A percentile compares a stretch with the other conserved stretches of the same genome.
phyloP scores from a whole-genome alignment of 1,140 invertebrate species.

The Drosophila pandora region DNA sequence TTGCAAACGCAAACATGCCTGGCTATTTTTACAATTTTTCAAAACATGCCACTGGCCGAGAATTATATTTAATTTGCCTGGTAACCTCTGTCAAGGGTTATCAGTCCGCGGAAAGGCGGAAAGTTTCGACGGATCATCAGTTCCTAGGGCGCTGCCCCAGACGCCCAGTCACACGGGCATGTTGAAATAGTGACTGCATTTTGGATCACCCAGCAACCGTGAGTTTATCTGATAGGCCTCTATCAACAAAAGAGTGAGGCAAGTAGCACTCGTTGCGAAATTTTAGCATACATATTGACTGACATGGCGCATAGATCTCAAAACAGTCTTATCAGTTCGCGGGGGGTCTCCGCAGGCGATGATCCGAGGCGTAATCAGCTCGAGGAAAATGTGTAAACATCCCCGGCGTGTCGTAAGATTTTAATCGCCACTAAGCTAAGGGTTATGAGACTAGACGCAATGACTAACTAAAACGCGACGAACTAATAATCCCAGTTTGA shows the following conservation, averaged over 20 bases:
- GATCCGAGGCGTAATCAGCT: background rate
- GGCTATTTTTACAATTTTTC: slow-evolving; percentile 50
- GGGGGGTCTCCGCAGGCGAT: slow-evolving; percentile 24
- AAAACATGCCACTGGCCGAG: slow-evolving; percentile 44
- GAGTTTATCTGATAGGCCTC: slow-evolving; percentile 3
- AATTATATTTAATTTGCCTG: slow-evolving; percentile 24
- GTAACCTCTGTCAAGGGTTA: slow-evolving; percentile 42
- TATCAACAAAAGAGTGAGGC: background rate
- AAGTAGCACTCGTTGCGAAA: background rate
- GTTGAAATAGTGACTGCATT: slow-evolving; percentile 41
- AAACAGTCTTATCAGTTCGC: slow-evolving; percentile 41
- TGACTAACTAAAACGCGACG: background rate
- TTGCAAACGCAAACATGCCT: slow-evolving; percentile 8
- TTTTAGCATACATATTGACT: slow-evolving; percentile 12
- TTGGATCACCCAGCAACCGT: slow-evolving; percentile 59
- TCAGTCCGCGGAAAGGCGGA: slow-evolving; percentile 25
- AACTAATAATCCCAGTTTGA: background rate
- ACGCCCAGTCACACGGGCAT: slow-evolving; percentile 24
- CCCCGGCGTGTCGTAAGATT: slow-evolving; percentile 1
- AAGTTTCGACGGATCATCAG: slow-evolving; percentile 52
- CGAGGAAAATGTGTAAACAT: slow-evolving; percentile 58
- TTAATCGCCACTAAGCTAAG: slow-evolving; percentile 5
- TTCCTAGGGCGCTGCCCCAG: slow-evolving; percentile 31
- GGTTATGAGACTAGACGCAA: background rate
- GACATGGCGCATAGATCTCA: slow-evolving; percentile 3